Percentiles rank a stretch among this genome's conserved stretches.
Conservation (phyloP, 2,113 vertebrate species). For the Xiphophorus couchianus region DNA sequence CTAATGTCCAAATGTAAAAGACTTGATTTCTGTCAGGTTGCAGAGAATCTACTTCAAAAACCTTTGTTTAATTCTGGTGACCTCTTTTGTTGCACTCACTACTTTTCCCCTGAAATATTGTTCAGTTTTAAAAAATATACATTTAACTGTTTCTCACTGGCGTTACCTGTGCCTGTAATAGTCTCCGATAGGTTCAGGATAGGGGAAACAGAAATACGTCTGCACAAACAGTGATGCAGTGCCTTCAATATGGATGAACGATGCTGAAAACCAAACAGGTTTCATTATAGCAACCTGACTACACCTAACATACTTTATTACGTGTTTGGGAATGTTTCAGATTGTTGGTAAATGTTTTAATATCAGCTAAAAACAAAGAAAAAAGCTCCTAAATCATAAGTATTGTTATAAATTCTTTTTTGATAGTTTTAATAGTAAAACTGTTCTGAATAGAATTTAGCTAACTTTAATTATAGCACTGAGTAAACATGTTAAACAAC, state of each 20-base stretch:
- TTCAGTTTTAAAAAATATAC: background rate
- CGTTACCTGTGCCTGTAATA: background rate
- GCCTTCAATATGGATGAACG: background rate
- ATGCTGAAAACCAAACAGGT: background rate
- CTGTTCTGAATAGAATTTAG: background rate
- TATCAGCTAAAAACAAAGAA: background rate
- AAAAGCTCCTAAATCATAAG: too few species aligned
- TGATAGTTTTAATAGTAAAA: background rate
- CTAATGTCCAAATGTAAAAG: background rate
- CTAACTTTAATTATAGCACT: background rate
- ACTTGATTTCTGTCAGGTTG: background rate
- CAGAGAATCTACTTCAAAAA: background rate
- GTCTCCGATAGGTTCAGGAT: background rate
- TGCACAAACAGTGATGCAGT: background rate
- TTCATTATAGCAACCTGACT: background rate
- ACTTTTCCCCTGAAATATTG: background rate
- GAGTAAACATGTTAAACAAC: too few species aligned
- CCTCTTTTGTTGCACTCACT: background rate
- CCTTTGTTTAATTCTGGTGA: background rate
- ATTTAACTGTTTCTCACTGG: background rate
- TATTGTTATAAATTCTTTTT: background rate
- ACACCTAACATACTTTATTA: background rate
- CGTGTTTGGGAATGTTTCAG: background rate
- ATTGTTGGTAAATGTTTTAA: background rate
- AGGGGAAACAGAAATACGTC: background rate